These are phyloP conservation scores for Philereme vetulata DNA, from an alignment of 2,888 invertebrate genomes.

Conservation along the genomic window DNA sequence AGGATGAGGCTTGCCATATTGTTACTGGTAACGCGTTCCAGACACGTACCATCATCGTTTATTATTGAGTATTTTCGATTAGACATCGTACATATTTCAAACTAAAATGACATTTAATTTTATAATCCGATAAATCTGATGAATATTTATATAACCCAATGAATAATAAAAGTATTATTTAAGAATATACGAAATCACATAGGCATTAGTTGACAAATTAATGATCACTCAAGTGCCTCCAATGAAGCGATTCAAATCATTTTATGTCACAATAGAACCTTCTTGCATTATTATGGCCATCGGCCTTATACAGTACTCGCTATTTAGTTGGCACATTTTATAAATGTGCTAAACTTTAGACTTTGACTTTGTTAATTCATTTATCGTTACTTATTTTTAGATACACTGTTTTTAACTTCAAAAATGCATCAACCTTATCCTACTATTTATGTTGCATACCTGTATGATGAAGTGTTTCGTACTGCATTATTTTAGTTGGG, in stretches of 20 bases:
- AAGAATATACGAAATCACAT: conserved; percentile 1
- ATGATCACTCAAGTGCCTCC: conserved; percentile 6
- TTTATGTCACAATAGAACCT: conserved; percentile 13
- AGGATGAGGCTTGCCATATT: too few relatives aligned
- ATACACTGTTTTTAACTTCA: too few relatives aligned
- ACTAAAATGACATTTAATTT: not conserved
- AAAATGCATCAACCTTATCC: too few relatives aligned
- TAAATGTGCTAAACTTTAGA: not conserved
- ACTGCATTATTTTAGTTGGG: conserved; percentile 2
- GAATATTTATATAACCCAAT: too few relatives aligned
- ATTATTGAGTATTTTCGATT: too few relatives aligned
- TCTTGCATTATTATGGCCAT: conserved; percentile 1
- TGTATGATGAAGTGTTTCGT: not conserved
- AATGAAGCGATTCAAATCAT: conserved; percentile 10
- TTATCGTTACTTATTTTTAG: too few relatives aligned
- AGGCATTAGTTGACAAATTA: conserved; percentile 9
- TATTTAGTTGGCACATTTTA: not conserved
- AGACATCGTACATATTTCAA: too few relatives aligned
- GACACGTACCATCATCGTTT: too few relatives aligned
- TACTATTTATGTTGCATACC: too few relatives aligned
- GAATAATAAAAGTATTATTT: not conserved
- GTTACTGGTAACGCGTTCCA: too few relatives aligned
- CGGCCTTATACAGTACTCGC: not conserved
- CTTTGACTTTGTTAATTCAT: too few relatives aligned
- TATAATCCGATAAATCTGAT: too few relatives aligned